Evolutionary conservation across 2,113 vertebrate species (phyloP), one percentile per base, ranked within the genome.

Genomic region (Leucoraja erinaceus): DNA sequence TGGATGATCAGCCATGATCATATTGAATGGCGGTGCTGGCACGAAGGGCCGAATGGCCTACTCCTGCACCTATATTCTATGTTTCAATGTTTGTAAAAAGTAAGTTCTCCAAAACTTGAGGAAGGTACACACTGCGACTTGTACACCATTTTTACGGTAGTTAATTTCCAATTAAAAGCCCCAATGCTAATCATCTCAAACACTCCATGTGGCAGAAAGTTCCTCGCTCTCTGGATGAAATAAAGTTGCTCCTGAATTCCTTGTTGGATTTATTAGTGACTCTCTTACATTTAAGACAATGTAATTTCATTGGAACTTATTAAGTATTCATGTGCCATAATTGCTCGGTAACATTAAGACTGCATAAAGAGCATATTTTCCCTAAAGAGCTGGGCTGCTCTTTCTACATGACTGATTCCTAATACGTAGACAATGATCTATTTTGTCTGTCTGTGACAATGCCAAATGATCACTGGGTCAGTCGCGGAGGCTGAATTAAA

Each of bases 401-500:
- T 54, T 54, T 91, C 68, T 68, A 33, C 38, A 5, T 38, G 10
- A 20, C 66, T 91, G 38, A 18, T 68, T 90, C 38, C 61, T 70
- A 70, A 20, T 90, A 33, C 12, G 68, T 72, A 88, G 90, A 18
- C 68, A 72, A 74, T 91, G 66, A 91, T 54, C 66, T 91, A 91
- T 91, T 91, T 91, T 54, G 66, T 91, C 90, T 74, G 11, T 5
- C 9, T 14, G 54, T 25, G 90, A 33, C 68, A 54, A 72, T 72
- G 38, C 22, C 16, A 72, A 91, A 74, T 54, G 90, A 91, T 91
- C 33, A 74, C 90, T 91, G 31, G 90, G 63, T 91, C 68, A 70
- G 38, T 47, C 38, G 63, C 90, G 54, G 90, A 47, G 72, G 90
- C 90, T 72, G 90, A 91, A 72, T 91, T 91, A 91, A 91, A 91